A percentile compares a stretch with the other conserved stretches of the same genome.
Evolutionary conservation across 2,797 vertebrate genomes (phyloP).

Genomic region (Mormyrops attenuatus): DNA sequence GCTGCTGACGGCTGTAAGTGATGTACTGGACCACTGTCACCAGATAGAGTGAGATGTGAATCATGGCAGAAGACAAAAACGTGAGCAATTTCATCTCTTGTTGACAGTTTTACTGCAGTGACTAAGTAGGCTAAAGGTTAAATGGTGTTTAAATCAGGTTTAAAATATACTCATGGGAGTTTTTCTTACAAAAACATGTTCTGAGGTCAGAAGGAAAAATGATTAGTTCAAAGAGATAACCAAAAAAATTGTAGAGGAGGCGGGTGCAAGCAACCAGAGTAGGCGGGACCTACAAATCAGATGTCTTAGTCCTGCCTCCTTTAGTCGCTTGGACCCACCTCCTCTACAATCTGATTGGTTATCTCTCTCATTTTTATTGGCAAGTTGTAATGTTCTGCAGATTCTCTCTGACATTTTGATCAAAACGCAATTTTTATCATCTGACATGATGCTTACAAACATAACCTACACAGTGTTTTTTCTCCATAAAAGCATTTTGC

Average conservation of each 20-base stretch:
- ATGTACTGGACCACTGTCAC: background rate
- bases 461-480: background rate
- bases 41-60: background rate
- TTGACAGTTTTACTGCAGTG: background rate
- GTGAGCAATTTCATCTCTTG: background rate
- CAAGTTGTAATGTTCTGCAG: background rate
- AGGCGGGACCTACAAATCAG: no score
- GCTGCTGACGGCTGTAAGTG: background rate
- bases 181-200: background rate
- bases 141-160: background rate
- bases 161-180: background rate
- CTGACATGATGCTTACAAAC: background rate
- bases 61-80: background rate
- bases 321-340: background rate
- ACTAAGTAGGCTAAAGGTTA: background rate
- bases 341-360: background rate
- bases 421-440: background rate
- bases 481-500: background rate
- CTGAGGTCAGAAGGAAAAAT: background rate
- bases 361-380: background rate
- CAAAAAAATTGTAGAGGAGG: no score
- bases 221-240: no score
- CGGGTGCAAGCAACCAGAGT: no score
- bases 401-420: background rate
- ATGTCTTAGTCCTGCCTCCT: background rate